These are phyloP conservation scores for Gymnoscopelus braueri DNA, from an alignment of 2,797 vertebrate genomes.

Conservation along the genomic window DNA sequence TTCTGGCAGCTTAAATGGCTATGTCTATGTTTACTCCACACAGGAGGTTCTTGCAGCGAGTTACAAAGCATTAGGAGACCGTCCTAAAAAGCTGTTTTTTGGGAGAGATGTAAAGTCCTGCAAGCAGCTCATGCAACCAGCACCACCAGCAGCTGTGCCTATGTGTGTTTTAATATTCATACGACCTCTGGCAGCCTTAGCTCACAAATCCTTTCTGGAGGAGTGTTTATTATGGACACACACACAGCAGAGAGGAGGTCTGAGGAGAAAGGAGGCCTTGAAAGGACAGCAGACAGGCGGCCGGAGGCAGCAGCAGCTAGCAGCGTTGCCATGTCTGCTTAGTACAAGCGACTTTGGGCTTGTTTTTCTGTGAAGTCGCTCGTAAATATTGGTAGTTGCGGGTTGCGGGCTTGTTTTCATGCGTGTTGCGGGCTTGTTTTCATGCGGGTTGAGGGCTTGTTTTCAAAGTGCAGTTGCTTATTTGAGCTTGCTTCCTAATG, in stretches of 20 bases:
- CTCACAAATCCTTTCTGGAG: conserved; percentile 43
- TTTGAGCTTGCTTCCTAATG: no score
- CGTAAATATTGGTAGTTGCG: no score
- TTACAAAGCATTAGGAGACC: conserved; percentile 29
- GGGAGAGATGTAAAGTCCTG: conserved; percentile 13
- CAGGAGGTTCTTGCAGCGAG: conserved; percentile 22
- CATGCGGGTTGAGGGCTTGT: no score
- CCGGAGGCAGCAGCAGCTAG: conserved; percentile 53
- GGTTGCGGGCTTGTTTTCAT: no score
- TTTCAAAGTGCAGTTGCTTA: no score
- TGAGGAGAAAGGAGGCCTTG: conserved; percentile 23
- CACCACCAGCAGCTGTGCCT: conserved; percentile 37
- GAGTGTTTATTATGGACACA: conserved; percentile 45
- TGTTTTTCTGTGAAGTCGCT: no score
- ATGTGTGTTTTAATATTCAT: conserved; percentile 68
- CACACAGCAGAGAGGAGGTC: conserved; percentile 10
- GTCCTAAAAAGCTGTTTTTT: conserved; percentile 28
- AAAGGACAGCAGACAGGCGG: conserved; percentile 41
- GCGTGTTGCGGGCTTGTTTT: no score
- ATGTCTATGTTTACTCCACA: conserved; percentile 32
- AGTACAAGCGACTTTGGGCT: no score
- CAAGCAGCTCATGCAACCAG: not conserved
- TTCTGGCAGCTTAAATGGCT: not conserved
- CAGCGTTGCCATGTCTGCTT: conserved; percentile 45
- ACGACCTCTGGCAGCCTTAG: conserved; percentile 48